Evolutionary conservation across 2,797 vertebrate genomes (phyloP).

Genomic region (Botia kubotai): DNA sequence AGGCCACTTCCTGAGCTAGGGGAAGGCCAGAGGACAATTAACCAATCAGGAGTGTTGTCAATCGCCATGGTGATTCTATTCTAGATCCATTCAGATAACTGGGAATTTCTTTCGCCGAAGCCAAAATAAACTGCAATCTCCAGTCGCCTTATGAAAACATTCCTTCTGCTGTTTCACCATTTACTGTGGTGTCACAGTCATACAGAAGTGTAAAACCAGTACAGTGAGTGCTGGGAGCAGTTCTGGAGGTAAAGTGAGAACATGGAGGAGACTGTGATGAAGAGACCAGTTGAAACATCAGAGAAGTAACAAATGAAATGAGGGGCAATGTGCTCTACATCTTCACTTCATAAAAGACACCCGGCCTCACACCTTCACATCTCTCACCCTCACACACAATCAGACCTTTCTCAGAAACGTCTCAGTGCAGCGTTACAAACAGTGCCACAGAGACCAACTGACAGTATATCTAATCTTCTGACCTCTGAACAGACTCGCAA

Average conservation of each 20-base stretch:
- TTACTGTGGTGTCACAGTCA: background rate
- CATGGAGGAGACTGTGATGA: background rate
- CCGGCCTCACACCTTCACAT: slow-evolving; percentile 16
- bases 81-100: background rate
- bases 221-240: background rate
- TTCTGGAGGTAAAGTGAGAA: slow-evolving; percentile 7
- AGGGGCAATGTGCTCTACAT: slow-evolving; percentile 10
- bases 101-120: background rate
- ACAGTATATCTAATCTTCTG: slow-evolving; percentile 14
- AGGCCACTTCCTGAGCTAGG: slow-evolving; percentile 19
- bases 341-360: slow-evolving; percentile 3
- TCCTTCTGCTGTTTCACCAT: background rate
- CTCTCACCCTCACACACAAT: background rate
- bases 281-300: background rate
- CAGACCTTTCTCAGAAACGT: background rate
- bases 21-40: slow-evolving; percentile 38
- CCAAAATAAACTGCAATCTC: background rate
- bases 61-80: slow-evolving; percentile 32
- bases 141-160: background rate
- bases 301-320: slow-evolving; percentile 15
- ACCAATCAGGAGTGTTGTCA: slow-evolving; percentile 16
- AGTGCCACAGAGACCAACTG: background rate
- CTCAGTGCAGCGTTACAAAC: background rate
- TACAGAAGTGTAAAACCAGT: background rate
- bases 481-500: background rate